These are phyloP conservation scores for Ochropleura leucogaster DNA, from an alignment of 2,888 invertebrate genomes.

Conservation along the genomic window DNA sequence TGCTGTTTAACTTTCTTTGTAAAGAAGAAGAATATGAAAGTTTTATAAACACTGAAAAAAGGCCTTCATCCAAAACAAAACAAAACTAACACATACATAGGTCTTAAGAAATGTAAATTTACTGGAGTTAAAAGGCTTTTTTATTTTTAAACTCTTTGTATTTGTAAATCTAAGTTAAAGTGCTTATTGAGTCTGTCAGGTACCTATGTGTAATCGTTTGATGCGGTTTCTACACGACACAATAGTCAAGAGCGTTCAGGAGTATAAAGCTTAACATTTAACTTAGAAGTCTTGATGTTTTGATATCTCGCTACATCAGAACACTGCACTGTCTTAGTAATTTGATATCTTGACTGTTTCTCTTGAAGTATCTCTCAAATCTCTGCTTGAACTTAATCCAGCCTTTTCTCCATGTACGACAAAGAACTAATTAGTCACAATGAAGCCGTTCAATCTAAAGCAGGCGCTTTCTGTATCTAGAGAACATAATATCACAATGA, in stretches of 20 bases:
- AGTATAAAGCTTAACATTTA: neutral
- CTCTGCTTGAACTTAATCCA: neutral
- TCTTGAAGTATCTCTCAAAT: neutral
- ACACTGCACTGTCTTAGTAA: neutral
- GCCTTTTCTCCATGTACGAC: neutral
- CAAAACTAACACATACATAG: too few species aligned
- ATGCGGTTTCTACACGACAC: neutral
- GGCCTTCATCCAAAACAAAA: too few species aligned
- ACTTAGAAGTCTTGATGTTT: neutral
- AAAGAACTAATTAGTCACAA: neutral
- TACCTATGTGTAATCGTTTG: neutral
- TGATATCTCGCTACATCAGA: neutral
- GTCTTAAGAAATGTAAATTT: too few species aligned
- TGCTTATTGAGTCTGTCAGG: neutral
- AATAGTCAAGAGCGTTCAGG: neutral
- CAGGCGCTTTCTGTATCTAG: neutral
- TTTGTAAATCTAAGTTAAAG: neutral
- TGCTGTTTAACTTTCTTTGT: too few species aligned
- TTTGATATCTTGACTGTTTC: neutral
- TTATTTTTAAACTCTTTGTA: neutral
- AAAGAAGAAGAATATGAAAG: too few species aligned
- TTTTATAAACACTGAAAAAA: too few species aligned
- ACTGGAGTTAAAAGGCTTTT: too few species aligned
- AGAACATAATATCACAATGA: slow-evolving; percentile 23
- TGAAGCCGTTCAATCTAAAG: slow-evolving; percentile 2